A percentile compares a stretch with the other conserved stretches of the same genome.
Conservation (phyloP, 2,888 invertebrate genomes). For the Stegophylla sp. region DNA sequence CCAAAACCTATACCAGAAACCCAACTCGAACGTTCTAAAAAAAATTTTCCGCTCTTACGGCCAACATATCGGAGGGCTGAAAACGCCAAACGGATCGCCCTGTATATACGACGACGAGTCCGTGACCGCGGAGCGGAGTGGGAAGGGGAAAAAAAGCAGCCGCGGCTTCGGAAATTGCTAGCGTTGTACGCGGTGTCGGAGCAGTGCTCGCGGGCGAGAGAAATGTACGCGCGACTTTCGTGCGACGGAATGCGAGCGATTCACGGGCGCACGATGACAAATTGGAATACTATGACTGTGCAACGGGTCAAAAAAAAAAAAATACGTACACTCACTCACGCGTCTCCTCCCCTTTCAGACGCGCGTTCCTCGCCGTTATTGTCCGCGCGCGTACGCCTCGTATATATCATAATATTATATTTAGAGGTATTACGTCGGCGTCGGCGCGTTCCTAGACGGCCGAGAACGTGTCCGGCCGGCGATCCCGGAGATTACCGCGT, state of each 20-base stretch:
- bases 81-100: no score
- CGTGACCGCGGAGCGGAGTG: no score
- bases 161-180: conserved; percentile 18
- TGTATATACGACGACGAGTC: no score
- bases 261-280: conserved; percentile 45
- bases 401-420: neutral
- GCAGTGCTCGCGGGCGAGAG: conserved; percentile 19
- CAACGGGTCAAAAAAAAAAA: conserved; percentile 30
- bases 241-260: conserved; percentile 57
- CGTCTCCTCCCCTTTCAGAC: neutral
- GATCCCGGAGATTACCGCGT: conserved; percentile 29
- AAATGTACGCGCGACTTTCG: conserved; percentile 58
- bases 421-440: no score
- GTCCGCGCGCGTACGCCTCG: neutral
- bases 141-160: neutral
- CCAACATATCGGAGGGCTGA: no score
- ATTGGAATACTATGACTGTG: conserved; percentile 57
- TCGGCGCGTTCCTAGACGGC: neutral
- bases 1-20: no score
- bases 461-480: conserved; percentile 31
- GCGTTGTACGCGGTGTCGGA: neutral
- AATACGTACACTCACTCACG: no score
- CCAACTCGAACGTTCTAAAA: no score
- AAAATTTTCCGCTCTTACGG: no score
- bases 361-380: neutral